These are phyloP conservation scores for Formica exsecta DNA, from an alignment of 1,140 invertebrate species.

Conservation along the genomic window DNA sequence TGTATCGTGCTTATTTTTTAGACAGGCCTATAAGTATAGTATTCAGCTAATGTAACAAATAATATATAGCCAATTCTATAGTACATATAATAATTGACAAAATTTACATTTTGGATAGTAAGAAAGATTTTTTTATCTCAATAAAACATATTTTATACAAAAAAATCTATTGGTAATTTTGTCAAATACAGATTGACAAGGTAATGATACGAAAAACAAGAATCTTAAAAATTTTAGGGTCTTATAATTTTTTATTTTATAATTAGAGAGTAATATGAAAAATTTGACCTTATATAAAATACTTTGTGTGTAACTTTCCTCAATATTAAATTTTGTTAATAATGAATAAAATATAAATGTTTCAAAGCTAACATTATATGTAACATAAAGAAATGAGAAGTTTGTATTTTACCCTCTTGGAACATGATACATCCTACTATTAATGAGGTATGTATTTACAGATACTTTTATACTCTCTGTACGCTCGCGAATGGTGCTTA, in stretches of 20 bases:
- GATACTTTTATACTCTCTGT: slow-evolving; percentile 85
- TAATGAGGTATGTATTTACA: slow-evolving; percentile 58
- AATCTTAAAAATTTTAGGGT: background rate
- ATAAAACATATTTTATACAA: background rate
- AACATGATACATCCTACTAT: slow-evolving; percentile 6
- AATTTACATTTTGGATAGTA: background rate
- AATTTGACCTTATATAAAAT: background rate
- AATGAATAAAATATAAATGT: slow-evolving; percentile 1
- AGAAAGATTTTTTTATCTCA: background rate
- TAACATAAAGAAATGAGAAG: slow-evolving; percentile 2
- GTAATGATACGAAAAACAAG: background rate
- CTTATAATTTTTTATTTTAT: background rate
- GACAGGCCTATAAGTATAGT: slow-evolving; percentile 44
- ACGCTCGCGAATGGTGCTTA: slow-evolving; percentile 78
- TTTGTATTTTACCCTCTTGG: background rate
- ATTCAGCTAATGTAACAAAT: slow-evolving; percentile 51
- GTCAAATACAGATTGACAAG: background rate
- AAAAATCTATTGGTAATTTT: background rate
- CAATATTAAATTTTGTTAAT: background rate
- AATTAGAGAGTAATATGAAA: background rate
- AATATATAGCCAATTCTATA: background rate
- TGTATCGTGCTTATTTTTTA: slow-evolving; percentile 81
- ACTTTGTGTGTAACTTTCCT: background rate
- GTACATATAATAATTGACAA: background rate
- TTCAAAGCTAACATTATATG: background rate